Evolutionary conservation across 1,140 invertebrate genomes (phyloP), one percentile per base, ranked within the genome.

Genomic region (Dinothrombium tinctorium): DNA sequence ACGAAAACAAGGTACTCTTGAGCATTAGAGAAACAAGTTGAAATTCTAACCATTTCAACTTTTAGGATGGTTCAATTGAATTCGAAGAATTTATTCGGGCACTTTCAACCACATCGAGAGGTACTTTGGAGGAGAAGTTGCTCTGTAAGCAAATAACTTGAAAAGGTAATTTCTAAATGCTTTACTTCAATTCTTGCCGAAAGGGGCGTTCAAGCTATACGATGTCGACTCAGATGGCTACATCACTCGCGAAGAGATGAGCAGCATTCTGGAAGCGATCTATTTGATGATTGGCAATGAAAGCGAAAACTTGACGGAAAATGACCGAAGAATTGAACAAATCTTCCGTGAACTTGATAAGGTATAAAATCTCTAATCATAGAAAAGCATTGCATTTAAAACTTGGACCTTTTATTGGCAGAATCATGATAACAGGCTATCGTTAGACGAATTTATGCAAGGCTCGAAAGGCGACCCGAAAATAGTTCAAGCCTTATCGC

Each of bases 271-370:
- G 9, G 86, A 94, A 57, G 86, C 87, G 42, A 98, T 96, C 54
- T 96, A 95, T 64, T 81, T 92, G 61, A 96, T 98, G 90, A 84
- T 95, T 67, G 83, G 86, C 69, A 69, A 79, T 22, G 53, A 56
- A 35, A 50, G 44, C 37, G 28, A 41, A 22, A 47, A 55, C 14
- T 22, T 26, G n/a, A 33, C 35, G 19, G 32, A 41, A 4, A 22
- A 33, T 7, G 33, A 45, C 24, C 44, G 40, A 12, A 69, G 87
- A 54, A 86, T 94, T 24, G 86, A 94, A 59, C 86, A 89, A 59
- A 94, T 94, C 54, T 94, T 92, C 62, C 80, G 87, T 58, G 83
- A 89, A 57, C 90, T 94, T 83, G 87, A 94, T 63, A 90, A 62
- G 50, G 60, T 62, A 52, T 33, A 15, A 33, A 33, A 33, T 9